These are phyloP conservation scores for Myathropa florea DNA, from an alignment of 2,888 invertebrate genomes.

Conservation along the genomic window DNA sequence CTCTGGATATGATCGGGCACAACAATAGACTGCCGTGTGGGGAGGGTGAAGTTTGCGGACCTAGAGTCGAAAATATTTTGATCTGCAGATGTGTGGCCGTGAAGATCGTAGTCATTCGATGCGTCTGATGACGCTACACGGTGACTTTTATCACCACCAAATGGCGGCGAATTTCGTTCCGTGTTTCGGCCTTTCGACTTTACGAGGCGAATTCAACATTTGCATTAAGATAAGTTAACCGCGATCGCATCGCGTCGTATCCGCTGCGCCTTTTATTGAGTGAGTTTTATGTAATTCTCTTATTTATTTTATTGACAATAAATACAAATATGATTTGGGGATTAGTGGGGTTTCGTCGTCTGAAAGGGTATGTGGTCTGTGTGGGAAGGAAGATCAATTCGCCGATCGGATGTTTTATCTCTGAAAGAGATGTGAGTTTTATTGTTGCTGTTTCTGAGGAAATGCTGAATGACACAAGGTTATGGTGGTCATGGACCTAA, in stretches of 20 bases:
- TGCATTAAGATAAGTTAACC: conserved; percentile 37
- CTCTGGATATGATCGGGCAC: conserved; percentile 12
- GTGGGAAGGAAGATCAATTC: conserved; percentile 47
- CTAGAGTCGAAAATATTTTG: conserved; percentile 24
- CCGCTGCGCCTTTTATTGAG: conserved; percentile 34
- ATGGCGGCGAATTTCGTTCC: conserved; percentile 44
- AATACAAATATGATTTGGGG: conserved; percentile 58
- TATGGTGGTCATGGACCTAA: neutral
- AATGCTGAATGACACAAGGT: neutral
- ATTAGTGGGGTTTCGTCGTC: conserved; percentile 1
- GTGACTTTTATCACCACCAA: conserved; percentile 44
- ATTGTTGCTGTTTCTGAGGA: neutral
- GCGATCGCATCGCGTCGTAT: neutral
- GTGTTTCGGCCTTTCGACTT: conserved; percentile 57
- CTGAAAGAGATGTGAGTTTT: conserved; percentile 27
- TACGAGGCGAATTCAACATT: conserved; percentile 46
- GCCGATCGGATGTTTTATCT: conserved; percentile 48
- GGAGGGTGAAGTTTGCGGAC: neutral
- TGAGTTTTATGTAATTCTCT: conserved; percentile 44
- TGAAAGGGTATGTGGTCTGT: neutral
- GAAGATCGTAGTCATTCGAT: conserved; percentile 22
- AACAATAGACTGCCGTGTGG: conserved; percentile 7
- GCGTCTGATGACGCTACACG: conserved; percentile 8
- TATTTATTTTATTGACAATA: conserved; percentile 58
- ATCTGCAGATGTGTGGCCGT: conserved; percentile 29